These are phyloP conservation scores for Sebastes vulpes DNA, from an alignment of 2,797 vertebrate species.

Conservation along the genomic window DNA sequence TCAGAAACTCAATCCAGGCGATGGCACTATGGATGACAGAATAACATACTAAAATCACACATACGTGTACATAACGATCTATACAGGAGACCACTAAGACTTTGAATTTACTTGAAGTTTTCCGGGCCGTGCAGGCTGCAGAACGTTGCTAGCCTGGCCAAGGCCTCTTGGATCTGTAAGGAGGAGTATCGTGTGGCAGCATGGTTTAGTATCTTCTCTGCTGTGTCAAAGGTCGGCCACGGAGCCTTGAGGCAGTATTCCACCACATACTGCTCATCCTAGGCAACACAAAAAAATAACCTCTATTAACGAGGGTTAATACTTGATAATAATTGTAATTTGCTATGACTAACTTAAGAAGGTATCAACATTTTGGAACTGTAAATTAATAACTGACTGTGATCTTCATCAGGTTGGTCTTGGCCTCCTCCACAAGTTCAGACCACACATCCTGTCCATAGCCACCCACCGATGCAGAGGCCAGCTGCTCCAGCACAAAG, in stretches of 20 bases:
- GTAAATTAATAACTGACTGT: constrained; percentile 80
- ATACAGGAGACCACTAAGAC: background rate
- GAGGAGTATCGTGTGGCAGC: constrained; percentile 81
- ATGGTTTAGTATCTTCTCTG: constrained; percentile 93
- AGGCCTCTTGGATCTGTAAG: constrained; percentile 89
- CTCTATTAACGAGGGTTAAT: background rate
- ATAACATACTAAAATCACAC: background rate
- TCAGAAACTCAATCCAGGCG: constrained; percentile 95
- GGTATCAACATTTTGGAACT: background rate
- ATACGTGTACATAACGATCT: background rate
- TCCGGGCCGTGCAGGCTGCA: constrained; percentile 90
- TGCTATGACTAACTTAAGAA: background rate
- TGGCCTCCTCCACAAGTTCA: constrained; percentile 91
- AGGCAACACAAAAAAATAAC: background rate
- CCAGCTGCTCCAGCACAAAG: constrained; percentile 92
- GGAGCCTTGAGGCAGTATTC: constrained; percentile 94
- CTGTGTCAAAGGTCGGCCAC: constrained; percentile 93
- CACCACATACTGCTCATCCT: constrained; percentile 95
- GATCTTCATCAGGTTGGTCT: constrained; percentile 92
- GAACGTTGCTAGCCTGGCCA: constrained; percentile 93
- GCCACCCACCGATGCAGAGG: constrained; percentile 85
- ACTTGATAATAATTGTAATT: background rate
- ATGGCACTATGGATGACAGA: constrained; percentile 85
- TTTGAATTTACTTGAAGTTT: constrained; percentile 90
- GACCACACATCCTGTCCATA: constrained; percentile 83